phyloP scores from a whole-genome alignment of 37 sponge, comb jelly and placozoan species.

The Crambe crambe region DNA sequence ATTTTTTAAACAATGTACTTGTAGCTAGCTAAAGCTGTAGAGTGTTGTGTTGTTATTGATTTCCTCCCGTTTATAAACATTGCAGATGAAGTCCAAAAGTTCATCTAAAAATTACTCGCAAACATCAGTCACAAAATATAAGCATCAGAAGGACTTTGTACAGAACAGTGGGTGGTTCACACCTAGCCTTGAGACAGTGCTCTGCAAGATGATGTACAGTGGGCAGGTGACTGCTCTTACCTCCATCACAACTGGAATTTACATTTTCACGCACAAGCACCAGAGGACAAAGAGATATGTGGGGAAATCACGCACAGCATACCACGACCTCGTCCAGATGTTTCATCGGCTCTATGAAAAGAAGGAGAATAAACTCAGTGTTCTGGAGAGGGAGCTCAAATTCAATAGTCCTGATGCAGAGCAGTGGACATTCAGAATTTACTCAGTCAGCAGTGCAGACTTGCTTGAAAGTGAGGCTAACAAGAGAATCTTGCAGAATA shows the following conservation, averaged over 20 bases:
- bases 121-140: not conserved
- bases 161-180: slow-evolving; percentile 36
- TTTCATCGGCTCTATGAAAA: slow-evolving; percentile 51
- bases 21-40: too few species aligned
- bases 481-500: not conserved
- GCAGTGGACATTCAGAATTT: slow-evolving; percentile 17
- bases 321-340: slow-evolving; percentile 42
- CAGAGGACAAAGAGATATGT: slow-evolving; percentile 5
- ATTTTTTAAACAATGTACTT: too few species aligned
- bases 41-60: too few species aligned
- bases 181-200: slow-evolving; percentile 19
- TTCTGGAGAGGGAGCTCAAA: slow-evolving; percentile 46
- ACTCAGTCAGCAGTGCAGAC: not conserved
- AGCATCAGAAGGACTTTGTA: slow-evolving; percentile 6
- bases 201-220: slow-evolving; percentile 17
- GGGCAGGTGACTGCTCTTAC: slow-evolving; percentile 5
- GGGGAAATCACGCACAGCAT: slow-evolving; percentile 19
- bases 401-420: slow-evolving; percentile 35
- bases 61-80: too few species aligned
- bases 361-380: slow-evolving; percentile 12
- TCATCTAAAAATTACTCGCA: not conserved
- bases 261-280: slow-evolving; percentile 48
- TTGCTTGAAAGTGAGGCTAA: slow-evolving; percentile 3
- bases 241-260: slow-evolving; percentile 22
- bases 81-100: slow-evolving; percentile 2